These are phyloP conservation scores for Phylloscopus collybita DNA, from an alignment of 2,797 vertebrate genomes.

Conservation along the genomic window DNA sequence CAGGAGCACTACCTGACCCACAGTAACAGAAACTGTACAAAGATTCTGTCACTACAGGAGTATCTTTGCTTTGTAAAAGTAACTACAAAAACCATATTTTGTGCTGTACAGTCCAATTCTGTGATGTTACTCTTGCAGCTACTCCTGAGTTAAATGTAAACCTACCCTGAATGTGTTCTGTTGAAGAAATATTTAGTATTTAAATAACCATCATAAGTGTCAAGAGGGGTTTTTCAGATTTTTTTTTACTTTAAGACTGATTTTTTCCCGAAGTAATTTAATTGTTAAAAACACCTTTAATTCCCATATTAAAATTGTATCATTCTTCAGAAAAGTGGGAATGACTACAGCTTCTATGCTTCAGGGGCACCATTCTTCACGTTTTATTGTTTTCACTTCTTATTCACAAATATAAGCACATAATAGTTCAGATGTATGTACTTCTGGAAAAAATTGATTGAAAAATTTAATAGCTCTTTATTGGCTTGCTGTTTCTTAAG, in stretches of 20 bases:
- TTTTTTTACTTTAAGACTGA: not conserved
- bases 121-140: not conserved
- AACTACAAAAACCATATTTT: not conserved
- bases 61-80: not conserved
- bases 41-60: not conserved
- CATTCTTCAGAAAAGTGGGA: not conserved
- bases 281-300: not conserved
- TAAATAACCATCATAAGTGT: not conserved
- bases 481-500: conserved; percentile 7
- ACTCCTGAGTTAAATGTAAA: not conserved
- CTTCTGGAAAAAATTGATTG: not conserved
- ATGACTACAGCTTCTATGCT: not conserved
- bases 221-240: not conserved
- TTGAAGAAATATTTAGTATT: not conserved
- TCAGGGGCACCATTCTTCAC: not conserved
- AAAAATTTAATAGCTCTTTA: conserved; percentile 17
- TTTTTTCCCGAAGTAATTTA: not conserved
- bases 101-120: not conserved
- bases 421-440: not conserved
- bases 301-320: not conserved
- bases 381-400: not conserved
- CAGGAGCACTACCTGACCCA: not conserved
- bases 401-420: not conserved
- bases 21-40: not conserved
- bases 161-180: not conserved